Evolutionary conservation across 1,140 invertebrate species (phyloP), one percentile per base, ranked within the genome.

Genomic region (Drosophila tsacasi): DNA sequence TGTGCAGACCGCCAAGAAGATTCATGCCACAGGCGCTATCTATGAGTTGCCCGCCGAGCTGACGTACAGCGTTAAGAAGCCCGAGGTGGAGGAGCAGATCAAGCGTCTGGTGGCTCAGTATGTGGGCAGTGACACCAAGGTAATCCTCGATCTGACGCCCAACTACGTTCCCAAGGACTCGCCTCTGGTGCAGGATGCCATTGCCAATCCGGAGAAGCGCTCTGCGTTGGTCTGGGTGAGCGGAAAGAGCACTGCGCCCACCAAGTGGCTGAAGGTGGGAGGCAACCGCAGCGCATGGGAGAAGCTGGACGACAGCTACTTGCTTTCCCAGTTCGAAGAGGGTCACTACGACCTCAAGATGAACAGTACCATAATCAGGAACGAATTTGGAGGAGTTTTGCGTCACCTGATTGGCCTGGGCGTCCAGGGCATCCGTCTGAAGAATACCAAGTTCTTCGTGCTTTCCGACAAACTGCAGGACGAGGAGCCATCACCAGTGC

Each of bases 391-490:
- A 80, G 93, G 94, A 2, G 95, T 97, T 21, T 83, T 98, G 1
- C 93, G 93, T 35, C 94, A 95, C 74, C 97, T 97, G 95, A 69
- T 97, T 23, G 92, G 94, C 21, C 93, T 95, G 30, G 97, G 97
- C 9, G 95, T 97, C 2, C 94, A 93, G 73, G 97, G 97, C 17
- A 96, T 98, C 81, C 94, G 96, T 79, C 89, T 98, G 21, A 94
- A 93, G n/a, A 94, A 95, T 57, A 95, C 94, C 0, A 95, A 95
- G 21, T 95, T 95, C 83, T 93, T 97, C 55, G 91, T 96, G 1
- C 95, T 96, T 64, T 94, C 96, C 92, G 74, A 91, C 0, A 82
- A 92, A 1, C 78, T 79, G 10, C 63, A 74, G 3, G 92, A 95
- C 66, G 95, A 96, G 83, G 69, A 61, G 0, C 74, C 76, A 1